Evolutionary conservation across 1,140 invertebrate genomes (phyloP), one percentile per base, ranked within the genome.

Genomic region (Parapsyche elsis): DNA sequence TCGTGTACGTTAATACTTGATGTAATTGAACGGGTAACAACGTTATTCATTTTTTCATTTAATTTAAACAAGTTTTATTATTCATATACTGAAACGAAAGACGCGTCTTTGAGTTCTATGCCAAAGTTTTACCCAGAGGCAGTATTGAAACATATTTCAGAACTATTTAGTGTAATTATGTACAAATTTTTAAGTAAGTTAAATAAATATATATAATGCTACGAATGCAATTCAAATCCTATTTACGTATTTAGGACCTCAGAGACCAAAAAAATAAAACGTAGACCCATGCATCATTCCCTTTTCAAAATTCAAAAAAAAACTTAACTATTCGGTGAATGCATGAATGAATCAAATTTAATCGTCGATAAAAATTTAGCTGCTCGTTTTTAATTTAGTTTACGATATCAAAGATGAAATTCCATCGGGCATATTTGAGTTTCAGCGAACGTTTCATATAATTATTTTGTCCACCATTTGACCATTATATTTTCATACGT

Each of bases 11-110:
- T 75, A 24, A 53, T 49, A 57, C 73, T 75, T 57, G 73, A 75
- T 75, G 73, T 75, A 53, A 53, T 49, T 73, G 71, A 19, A 73
- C 73, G 73, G 73, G 73, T 75, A 75, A 75, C 73, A 74, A 67
- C 21, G 59, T 74, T 53, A 21, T 44, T 38, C 14, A n/a, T 16
- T 45, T 21, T 23, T 0, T 73, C 10, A 46, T 19, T 46, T 67
- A 4, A 9, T 67, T 23, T 19, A 67, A 26, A 0, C 26, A 1
- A 53, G 64, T 0, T 67, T 30, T 12, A 67, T 26, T 26, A 26
- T 38, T 38, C 30, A 38, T 38, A 38, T 38, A 4, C 30, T 38
- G 30, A 38, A 38, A 38, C 30, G 1, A 38, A 7, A 7, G 30
- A 38, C 30, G 30, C 30, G 30, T 53, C 16, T 53, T 53, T 53